Base-by-base conservation (phyloP, 2,888 invertebrate species). In the Bombylius major region DNA sequence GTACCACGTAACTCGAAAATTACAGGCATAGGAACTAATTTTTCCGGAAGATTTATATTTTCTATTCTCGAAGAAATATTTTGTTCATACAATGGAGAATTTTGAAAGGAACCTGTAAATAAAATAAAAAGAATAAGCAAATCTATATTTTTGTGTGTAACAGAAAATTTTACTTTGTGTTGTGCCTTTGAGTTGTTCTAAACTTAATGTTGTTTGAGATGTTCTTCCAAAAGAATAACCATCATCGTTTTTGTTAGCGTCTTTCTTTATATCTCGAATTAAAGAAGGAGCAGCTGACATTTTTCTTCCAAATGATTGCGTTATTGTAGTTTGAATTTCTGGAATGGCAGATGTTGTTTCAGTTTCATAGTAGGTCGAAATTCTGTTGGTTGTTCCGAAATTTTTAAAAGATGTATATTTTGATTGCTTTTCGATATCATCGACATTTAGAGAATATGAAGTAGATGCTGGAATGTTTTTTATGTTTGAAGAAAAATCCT, bases 151-250 rank as follows among this genome's bases (percentile, higher is more conserved):
- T 23, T 23, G n/a, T n/a, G n/a, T n/a, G n/a, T 23, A 23, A 23
- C 23, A 2, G 1, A 23, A 23, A 23, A 23, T 23, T 23, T 23
- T 23, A 23, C 23, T 23, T 23, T 23, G 23, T 23, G 23, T 23
- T 23, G 23, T 23, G 23, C 23, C 23, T 23, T 23, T 23, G 1
- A 23, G 23, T 23, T 23, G 23, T 23, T 23, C 23, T 23, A 23
- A 23, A 59, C 53, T 68, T 70, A 4, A 64, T 59, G 51, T 67
- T 69, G 6, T n/a, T 39, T 42, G 39, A 42, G 39, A 11, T 42
- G 39, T 11, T 42, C 39, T 2, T 11, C 39, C 39, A 11, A 42
- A 6, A 47, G 47, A 23, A 47, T 14, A 23, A 9, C 13, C 47
- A 47, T 14, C 7, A 8, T 14, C 23, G 14, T 4, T 47, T 23